Base-by-base conservation (phyloP, 2,797 vertebrate genomes). In the Denticeps clupeoides region DNA sequence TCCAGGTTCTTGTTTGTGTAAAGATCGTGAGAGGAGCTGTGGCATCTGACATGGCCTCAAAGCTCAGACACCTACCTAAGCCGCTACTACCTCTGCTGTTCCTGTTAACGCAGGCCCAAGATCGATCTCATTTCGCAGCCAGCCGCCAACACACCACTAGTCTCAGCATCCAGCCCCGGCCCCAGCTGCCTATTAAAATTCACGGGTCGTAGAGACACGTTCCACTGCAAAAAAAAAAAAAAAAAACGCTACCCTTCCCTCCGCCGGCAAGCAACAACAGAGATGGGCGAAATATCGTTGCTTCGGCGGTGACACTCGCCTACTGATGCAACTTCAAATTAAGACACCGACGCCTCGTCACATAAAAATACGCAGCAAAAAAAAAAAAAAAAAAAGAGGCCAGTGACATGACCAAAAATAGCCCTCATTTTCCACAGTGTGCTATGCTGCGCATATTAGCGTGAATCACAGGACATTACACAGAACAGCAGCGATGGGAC, bases 131-230 rank as follows among this genome's bases (percentile, higher is more conserved):
- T 52, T 57, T 60, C 45, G 58, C 53, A 44, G 35, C 49, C 51
- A 24, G 52, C 58, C 45, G 53, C 51, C 62, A 51, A 37, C 48
- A 48, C 31, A 52, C 21, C 54, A 33, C n/a, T n/a, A n/a, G n/a
- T 27, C 15, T 16, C 46, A 47, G 49, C 37, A 49, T 46, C 57
- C 52, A 2, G 15, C 8, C 19, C 47, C 43, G 64, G 37, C 49
- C 45, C 56, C 48, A n/a, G 29, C 47, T 6, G 38, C 48, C 48
- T 41, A 63, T 62, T 64, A 41, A 67, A 65, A 69, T 69, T 60
- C 66, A 64, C 29, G 59, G 64, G 63, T 45, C 59, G 58, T 58
- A 61, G 52, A 51, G 63, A 15, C 16, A 13, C 13, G 35, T 5
- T 35, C 52, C 60, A 59, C 64, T 67, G 60, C 51, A 46, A 53